Evolutionary conservation across 2,888 invertebrate genomes (phyloP), one percentile per base, ranked within the genome.

Genomic region (Baccha elongata): DNA sequence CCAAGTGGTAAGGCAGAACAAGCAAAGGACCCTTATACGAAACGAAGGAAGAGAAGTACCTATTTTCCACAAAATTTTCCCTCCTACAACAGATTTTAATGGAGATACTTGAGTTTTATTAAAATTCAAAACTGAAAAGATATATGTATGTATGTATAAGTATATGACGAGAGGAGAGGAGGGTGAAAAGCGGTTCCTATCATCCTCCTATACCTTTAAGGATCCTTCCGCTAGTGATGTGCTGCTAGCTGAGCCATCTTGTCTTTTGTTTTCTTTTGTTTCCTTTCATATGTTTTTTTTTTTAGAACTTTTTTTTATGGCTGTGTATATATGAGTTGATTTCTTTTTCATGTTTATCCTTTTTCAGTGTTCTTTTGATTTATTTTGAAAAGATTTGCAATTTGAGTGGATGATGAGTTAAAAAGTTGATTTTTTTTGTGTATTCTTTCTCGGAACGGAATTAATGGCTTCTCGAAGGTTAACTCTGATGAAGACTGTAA

Each of bases 81-180:
- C 55, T 83, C 68, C 78, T 73, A 68, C 73, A 78, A 64, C 72
- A 62, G 78, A 83, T 83, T 83, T 83, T 83, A 83, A 83, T 78
- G 78, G 78, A 78, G 72, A 83, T 83, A 83, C 83, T 83, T 83
- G 72, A 78, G 73, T 83, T 83, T 83, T 83, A 83, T 78, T 83
- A 83, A 83, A 83, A 83, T 78, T 83, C 78, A 83, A 78, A 83
- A 83, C 83, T 78, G 68, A 64, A 83, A 78, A 64, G 52, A 78
- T 78, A 69, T 32, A 32, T 7, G 5, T 23, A 23, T 23, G 23
- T 23, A 23, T 23, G 23, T n/a, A n/a, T n/a, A n/a, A n/a, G n/a
- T n/a, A 23, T 23, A 5, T 4, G 23, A 23, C 5, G 23, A 23
- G 23, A 23, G 29, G 8, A 4, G 29, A 32, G 29, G 29, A 32